These are phyloP conservation scores for Pasiphila rectangulata DNA, from an alignment of 2,888 invertebrate species.

Conservation along the genomic window DNA sequence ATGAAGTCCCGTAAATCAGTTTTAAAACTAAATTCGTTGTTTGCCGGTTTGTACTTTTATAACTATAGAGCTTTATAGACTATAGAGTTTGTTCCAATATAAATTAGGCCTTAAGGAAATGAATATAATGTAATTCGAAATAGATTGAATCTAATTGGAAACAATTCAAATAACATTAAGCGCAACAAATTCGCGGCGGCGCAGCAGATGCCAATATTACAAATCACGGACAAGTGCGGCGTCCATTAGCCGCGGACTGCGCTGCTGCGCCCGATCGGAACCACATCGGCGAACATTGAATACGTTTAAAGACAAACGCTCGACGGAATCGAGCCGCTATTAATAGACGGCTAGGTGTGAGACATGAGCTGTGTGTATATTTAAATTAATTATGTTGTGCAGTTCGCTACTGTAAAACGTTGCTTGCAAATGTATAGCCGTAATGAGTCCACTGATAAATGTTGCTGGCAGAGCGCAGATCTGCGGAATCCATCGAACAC, in stretches of 20 bases:
- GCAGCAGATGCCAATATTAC: constrained; percentile 11
- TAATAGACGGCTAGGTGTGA: constrained; percentile 39
- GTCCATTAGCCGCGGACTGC: constrained; percentile 9
- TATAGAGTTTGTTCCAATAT: no score
- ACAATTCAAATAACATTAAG: constrained; percentile 8
- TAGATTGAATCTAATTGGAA: neutral
- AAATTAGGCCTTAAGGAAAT: no score
- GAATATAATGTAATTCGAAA: no score
- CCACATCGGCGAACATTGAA: constrained; percentile 24
- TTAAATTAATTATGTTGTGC: constrained; percentile 40
- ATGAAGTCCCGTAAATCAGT: no score
- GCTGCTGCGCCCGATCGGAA: constrained; percentile 11
- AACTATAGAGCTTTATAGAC: no score
- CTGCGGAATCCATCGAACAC: constrained; percentile 10
- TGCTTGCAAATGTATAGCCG: constrained; percentile 21
- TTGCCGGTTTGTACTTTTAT: no score
- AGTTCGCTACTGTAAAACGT: constrained; percentile 24
- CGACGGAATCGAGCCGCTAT: constrained; percentile 34
- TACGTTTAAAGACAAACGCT: constrained; percentile 31
- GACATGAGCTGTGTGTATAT: constrained; percentile 35
- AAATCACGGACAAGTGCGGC: constrained; percentile 9
- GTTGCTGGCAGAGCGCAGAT: constrained; percentile 18
- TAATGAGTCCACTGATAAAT: constrained; percentile 25
- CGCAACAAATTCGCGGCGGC: neutral
- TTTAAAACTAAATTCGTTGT: no score